Evolutionary conservation across 1,140 invertebrate genomes (phyloP), one percentile per base, ranked within the genome.

Genomic region (Heterodera schachtii): DNA sequence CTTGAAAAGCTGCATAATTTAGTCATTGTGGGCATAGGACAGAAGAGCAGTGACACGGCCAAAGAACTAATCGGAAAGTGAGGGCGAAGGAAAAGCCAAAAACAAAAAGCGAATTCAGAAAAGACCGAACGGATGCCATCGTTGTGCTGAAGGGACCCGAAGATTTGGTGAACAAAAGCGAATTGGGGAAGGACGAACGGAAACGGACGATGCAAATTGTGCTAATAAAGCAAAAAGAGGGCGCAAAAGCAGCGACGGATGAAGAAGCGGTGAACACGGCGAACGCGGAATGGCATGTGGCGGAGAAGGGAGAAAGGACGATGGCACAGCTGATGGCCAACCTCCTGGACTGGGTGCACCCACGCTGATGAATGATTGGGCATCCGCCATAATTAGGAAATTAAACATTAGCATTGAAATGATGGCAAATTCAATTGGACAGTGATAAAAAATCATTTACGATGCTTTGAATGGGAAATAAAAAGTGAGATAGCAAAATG

Each of bases 261-360:
- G 64, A 69, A 11, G 5, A 31, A n/a, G 69, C 21, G 13, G 44
- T 80, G 60, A 47, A 73, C 3, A 19, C 43, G 46, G 69, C 80
- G 57, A 47, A 44, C n/a, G 44, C 80, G 46, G 79, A 75, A 41
- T 79, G 60, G 77, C 11, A 44, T 6, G 19, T 11, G 8, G n/a
- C 49, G 46, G 46, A 21, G 46, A 5, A 41, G 41, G 21, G 69
- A 84, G 46, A 66, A 43, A 13, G n/a, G 11, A 43, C 49, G 66
- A n/a, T 83, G 44, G 52, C 76, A 49, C 82, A 83, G 46, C 44
- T 83, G 21, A n/a, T 82, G 41, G 81, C 73, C 13, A 83, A 83
- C 71, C 83, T 83, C 8, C 74, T 83, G 46, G 82, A 83, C 46
- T 83, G 64, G n/a, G 66, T 83, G 13, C 82, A 83, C 70, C 82